Evolutionary conservation across 2,888 invertebrate genomes (phyloP), one percentile per base, ranked within the genome.

Genomic region (Drosophila greeni): DNA sequence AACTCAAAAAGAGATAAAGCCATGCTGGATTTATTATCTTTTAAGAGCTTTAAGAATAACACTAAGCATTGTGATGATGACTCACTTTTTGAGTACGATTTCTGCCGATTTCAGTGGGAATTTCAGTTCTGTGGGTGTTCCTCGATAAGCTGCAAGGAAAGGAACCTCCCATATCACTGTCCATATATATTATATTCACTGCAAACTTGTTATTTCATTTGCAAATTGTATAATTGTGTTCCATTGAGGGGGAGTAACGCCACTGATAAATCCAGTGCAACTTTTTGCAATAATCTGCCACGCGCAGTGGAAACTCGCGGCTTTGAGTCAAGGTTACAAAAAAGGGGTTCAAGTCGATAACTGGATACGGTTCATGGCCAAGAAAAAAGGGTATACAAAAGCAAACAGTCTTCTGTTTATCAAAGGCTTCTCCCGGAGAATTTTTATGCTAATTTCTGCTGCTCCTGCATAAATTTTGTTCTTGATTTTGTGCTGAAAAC

Each of bases 271-370:
- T 51, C 29, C 29, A 23, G 43, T 11, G 16, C 36, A 39, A 60
- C 31, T 60, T 59, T 60, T n/a, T 59, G 31, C 60, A 45, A 60
- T 60, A 60, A 60, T 60, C 59, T 47, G 59, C 60, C 64, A 64
- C 61, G 52, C 31, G 62, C 18, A 18, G 11, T 11, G 18, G 37
- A 37, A 37, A 18, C 37, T 37, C 11, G 39, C 39, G 20, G 20
- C 39, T 20, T 20, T 12, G 45, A 47, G 33, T 62, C 62, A 64
- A 62, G 62, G 65, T 36, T 36, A 42, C 16, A n/a, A n/a, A 43
- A n/a, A 7, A 2, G 16, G 3, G 29, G 43, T 37, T 29, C 54
- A 37, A 55, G 40, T 40, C 45, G 45, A 45, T 60, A 31, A 6
- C 24, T 26, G 11, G 11, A 24, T 45, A 14, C 18, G 37, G 59